Percentiles rank a stretch among this genome's conserved stretches.
phyloP scores from a whole-genome alignment of 2,888 invertebrate species.

The Oxytorus armatus region DNA sequence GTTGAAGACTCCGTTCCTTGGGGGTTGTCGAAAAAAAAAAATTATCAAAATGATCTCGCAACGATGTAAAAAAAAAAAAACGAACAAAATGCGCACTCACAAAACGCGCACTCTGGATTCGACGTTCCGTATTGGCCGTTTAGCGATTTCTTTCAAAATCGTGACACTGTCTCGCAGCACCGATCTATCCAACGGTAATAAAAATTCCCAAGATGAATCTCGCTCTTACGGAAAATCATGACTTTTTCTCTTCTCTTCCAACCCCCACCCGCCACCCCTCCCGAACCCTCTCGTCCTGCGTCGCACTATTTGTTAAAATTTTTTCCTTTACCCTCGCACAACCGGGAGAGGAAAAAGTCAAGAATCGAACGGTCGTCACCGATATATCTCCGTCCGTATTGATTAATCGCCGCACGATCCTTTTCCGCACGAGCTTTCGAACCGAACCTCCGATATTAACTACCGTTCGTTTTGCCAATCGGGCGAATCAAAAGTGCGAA shows the following conservation, averaged over 20 bases:
- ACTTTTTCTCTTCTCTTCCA: not conserved
- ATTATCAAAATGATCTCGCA: constrained; percentile 5
- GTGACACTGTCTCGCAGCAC: constrained; percentile 55
- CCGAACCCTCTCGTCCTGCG: not conserved
- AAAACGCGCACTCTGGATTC: constrained; percentile 21
- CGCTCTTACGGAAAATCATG: constrained; percentile 58
- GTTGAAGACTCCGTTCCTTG: too few species aligned
- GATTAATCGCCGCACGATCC: too few species aligned
- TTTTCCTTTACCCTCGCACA: too few species aligned
- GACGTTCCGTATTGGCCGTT: not conserved
- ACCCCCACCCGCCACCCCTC: too few species aligned
- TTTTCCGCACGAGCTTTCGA: too few species aligned
- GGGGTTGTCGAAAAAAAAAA: not conserved
- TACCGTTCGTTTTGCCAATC: too few species aligned
- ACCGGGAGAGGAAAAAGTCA: too few species aligned
- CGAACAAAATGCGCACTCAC: constrained; percentile 11
- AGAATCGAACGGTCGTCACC: too few species aligned
- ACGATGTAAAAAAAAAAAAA: constrained; percentile 1
- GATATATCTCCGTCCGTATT: too few species aligned
- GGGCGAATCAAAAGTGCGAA: too few species aligned
- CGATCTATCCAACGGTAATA: constrained; percentile 52
- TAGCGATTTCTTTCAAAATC: constrained; percentile 37
- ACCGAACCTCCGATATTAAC: too few species aligned
- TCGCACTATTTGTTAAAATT: not conserved
- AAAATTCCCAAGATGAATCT: constrained; percentile 27